These are phyloP conservation scores for Drosophila watanabei DNA, from an alignment of 1,140 invertebrate genomes.

Conservation along the genomic window DNA sequence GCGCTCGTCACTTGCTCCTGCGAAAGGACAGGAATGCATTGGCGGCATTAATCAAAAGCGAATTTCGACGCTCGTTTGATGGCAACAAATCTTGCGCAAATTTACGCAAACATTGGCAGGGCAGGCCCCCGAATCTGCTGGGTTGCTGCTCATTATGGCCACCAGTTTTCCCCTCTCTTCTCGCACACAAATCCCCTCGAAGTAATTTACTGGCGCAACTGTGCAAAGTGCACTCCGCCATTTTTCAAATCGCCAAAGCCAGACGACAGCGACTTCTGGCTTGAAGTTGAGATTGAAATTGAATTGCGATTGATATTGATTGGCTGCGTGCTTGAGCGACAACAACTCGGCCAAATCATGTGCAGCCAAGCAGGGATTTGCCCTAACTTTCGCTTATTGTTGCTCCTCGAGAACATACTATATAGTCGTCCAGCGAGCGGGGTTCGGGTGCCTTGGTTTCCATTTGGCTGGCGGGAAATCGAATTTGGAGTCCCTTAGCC, in stretches of 20 bases:
- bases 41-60: slow-evolving; percentile 69
- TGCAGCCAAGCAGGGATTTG: slow-evolving; percentile 67
- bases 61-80: slow-evolving; percentile 69
- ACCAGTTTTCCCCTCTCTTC: slow-evolving; percentile 35
- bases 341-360: slow-evolving; percentile 75
- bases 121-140: slow-evolving; percentile 13
- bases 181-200: slow-evolving; percentile 67
- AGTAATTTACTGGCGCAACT: slow-evolving; percentile 78
- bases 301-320: slow-evolving; percentile 84
- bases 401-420: slow-evolving; percentile 28
- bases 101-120: slow-evolving; percentile 68
- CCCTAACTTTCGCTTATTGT: slow-evolving; percentile 77
- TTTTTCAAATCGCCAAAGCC: slow-evolving; percentile 74
- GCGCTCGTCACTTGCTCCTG: slow-evolving; percentile 25
- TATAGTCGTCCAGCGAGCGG: slow-evolving; percentile 9
- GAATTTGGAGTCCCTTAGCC: slow-evolving; percentile 60
- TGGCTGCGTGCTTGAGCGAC: slow-evolving; percentile 81
- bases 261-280: slow-evolving; percentile 71
- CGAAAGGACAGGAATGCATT: slow-evolving; percentile 54
- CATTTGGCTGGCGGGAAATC: slow-evolving; percentile 66
- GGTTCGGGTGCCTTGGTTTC: slow-evolving; percentile 23
- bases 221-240: slow-evolving; percentile 74
- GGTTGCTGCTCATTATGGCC: slow-evolving; percentile 70
- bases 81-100: slow-evolving; percentile 74
- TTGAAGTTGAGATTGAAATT: slow-evolving; percentile 80